Evolutionary conservation across 2,113 vertebrate species (phyloP), one percentile per base, ranked within the genome.

Genomic region (Petaurus breviceps): DNA sequence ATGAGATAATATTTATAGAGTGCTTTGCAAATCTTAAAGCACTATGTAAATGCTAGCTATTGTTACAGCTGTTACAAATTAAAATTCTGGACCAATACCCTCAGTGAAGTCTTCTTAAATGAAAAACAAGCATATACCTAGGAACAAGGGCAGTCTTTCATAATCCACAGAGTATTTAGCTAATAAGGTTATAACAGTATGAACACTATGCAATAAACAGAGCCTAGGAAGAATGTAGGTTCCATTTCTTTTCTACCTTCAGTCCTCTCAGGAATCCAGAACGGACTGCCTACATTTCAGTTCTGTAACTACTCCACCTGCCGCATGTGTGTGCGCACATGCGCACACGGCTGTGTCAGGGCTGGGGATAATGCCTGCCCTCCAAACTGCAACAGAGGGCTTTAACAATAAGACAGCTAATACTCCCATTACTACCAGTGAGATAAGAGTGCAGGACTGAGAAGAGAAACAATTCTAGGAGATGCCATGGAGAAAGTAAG

Each of bases 1-100:
- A 84, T 43, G 19, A 43, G 68, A 43, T 84, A 8, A 84, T 84
- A 84, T 43, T 22, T 43, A 16, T 43, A 43, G 43, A 8, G 19
- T 8, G 0, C 16, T 77, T 77, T 77, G 61, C 19, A 84, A 84
- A 84, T 43, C n/a, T 84, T 43, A 77, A 77, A 77, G 3, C 37
- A 77, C 9, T 77, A 77, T n/a, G 14, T n/a, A 68, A 77, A 84
- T 84, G 16, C 6, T 43, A 84, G 16, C 68, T 96, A 55, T 52
- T 93, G 89, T 91, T 94, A 96, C 91, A 93, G 97, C 92, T 91
- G 55, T 50, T 94, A 22, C 55, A 97, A 96, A 97, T 97, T 96
- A 96, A 96, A 97, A 96, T 94, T 94, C 96, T 97, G 96, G 94
- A 96, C 55, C 57, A 94, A 95, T 90, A 94, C 95, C 97, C 89